Conservation (phyloP, 2,113 vertebrate genomes). For the Rhinoptilus africanus region DNA sequence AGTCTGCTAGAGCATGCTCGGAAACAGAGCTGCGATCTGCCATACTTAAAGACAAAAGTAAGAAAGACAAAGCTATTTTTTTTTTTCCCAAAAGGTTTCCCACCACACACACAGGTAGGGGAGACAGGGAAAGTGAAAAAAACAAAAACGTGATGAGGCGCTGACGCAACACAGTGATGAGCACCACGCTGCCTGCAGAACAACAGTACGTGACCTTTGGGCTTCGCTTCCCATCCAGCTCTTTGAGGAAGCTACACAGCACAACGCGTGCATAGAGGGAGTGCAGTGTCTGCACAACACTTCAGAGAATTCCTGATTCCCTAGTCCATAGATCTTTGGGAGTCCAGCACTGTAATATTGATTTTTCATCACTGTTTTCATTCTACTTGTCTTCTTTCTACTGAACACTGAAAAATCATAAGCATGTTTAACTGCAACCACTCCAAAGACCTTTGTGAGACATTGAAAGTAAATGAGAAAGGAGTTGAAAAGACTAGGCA, state of each 20-base stretch:
- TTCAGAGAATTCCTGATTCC: neutral
- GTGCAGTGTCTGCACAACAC: neutral
- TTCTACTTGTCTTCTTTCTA: neutral
- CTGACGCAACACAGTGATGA: neutral
- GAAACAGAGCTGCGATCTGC: neutral
- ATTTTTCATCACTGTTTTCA: neutral
- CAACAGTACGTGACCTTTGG: neutral
- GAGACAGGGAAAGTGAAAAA: neutral
- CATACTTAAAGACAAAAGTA: neutral
- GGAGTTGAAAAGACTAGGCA: neutral
- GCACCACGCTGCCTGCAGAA: neutral
- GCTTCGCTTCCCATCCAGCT: neutral
- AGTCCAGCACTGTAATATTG: neutral
- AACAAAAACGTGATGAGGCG: neutral
- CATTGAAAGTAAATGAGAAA: neutral
- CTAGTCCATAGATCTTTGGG: neutral
- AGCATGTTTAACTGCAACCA: neutral
- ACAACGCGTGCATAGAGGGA: fast-evolving
- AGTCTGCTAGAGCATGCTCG: neutral
- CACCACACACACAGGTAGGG: neutral
- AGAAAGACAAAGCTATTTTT: neutral
- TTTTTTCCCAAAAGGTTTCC: neutral
- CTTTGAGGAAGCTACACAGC: neutral
- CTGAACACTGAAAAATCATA: neutral
- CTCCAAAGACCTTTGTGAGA: neutral